Conservation (phyloP, 1,140 invertebrate genomes). For the Monochamus saltuarius region DNA sequence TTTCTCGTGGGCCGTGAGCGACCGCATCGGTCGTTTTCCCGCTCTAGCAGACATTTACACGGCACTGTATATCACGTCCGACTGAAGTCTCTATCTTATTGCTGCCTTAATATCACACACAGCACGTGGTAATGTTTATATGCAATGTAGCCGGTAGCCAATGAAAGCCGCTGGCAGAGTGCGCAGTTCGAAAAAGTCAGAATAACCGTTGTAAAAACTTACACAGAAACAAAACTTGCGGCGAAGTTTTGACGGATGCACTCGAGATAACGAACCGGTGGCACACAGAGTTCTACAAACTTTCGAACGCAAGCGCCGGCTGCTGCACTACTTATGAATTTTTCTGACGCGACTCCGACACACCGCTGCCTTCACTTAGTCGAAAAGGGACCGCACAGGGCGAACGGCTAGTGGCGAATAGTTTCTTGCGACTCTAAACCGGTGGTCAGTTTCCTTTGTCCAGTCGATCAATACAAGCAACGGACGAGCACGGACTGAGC, state of each 20-base stretch:
- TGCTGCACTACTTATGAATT: conserved; percentile 4
- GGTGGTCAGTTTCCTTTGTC: conserved; percentile 53
- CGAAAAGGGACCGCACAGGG: conserved; percentile 14
- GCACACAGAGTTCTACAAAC: not conserved
- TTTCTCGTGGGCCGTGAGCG: conserved; percentile 73
- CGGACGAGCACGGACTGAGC: conserved; percentile 44
- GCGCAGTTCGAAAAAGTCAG: conserved; percentile 40
- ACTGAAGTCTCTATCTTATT: conserved; percentile 10
- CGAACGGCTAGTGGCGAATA: conserved; percentile 32
- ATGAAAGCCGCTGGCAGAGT: conserved; percentile 28
- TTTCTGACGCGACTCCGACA: not conserved
- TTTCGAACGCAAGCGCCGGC: conserved; percentile 27
- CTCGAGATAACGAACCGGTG: conserved; percentile 3
- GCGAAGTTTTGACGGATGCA: conserved; percentile 35
- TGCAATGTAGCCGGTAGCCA: conserved; percentile 28
- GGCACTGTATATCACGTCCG: conserved; percentile 17
- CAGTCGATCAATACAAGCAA: conserved; percentile 50
- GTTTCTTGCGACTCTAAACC: conserved; percentile 45
- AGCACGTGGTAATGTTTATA: conserved; percentile 34
- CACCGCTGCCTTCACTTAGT: conserved; percentile 5
- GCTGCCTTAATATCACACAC: conserved; percentile 8
- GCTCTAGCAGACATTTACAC: conserved; percentile 41
- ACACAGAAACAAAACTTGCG: conserved; percentile 23
- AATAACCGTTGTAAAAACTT: conserved; percentile 20
- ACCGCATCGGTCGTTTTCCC: conserved; percentile 70